Conservation (phyloP, 2,797 vertebrate species). For the Lagorchestes hirsutus region DNA sequence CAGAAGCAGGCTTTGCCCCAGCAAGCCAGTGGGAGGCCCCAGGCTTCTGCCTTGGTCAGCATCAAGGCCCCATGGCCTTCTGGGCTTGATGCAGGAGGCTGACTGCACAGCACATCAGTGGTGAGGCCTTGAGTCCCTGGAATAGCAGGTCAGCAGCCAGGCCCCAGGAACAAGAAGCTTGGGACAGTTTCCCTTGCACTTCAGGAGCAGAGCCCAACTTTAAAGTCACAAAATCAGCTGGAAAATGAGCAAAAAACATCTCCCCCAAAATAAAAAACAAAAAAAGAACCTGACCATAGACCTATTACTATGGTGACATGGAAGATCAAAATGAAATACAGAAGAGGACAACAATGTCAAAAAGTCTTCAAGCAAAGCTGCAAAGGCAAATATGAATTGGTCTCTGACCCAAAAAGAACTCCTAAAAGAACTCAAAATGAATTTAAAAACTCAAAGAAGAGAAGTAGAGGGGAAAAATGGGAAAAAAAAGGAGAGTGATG, state of each 20-base stretch:
- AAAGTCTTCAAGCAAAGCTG: not conserved
- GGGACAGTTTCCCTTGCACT: no score
- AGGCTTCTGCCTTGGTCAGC: not conserved
- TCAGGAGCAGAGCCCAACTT: not conserved
- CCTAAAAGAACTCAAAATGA: not conserved
- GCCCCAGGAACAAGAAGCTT: not conserved
- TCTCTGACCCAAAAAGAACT: not conserved
- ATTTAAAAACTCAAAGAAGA: not conserved
- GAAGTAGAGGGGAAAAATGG: not conserved
- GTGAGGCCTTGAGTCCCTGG: not conserved
- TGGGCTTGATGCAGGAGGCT: not conserved
- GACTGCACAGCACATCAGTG: not conserved
- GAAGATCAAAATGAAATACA: not conserved
- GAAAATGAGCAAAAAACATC: not conserved
- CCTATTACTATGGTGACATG: not conserved
- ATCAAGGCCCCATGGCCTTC: no score
- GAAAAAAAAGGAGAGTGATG: not conserved
- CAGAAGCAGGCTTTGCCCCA: not conserved
- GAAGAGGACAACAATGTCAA: not conserved
- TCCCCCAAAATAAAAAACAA: not conserved
- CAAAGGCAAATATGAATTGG: not conserved
- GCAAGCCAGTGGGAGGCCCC: not conserved
- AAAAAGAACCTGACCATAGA: not conserved
- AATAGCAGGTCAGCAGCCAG: not conserved
- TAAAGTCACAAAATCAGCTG: not conserved